Conservation (phyloP, 2,113 vertebrate species). For the Melanocharis versteri region DNA sequence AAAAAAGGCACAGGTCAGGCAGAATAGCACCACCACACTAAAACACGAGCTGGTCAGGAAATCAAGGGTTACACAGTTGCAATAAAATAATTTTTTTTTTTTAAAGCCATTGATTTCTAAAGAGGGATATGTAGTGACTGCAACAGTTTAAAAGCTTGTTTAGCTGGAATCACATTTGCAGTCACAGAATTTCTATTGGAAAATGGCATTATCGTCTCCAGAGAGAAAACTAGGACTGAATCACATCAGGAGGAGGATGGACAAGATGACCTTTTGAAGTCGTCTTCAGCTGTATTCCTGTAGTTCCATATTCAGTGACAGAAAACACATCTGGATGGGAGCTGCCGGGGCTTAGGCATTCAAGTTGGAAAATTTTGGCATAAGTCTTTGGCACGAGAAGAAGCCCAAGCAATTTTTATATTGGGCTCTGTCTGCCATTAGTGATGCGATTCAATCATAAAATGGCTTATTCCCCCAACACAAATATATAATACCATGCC, state of each 20-base stretch:
- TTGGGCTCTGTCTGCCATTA: background rate
- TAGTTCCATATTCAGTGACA: background rate
- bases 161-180: constrained; percentile 18
- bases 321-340: background rate
- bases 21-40: background rate
- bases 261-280: background rate
- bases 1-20: background rate
- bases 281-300: background rate
- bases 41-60: background rate
- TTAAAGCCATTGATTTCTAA: constrained; percentile 4
- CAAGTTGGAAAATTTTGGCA: background rate
- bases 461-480: constrained; percentile 3
- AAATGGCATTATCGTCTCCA: background rate
- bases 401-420: background rate
- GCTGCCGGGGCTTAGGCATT: background rate
- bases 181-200: background rate
- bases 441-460: background rate
- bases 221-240: background rate
- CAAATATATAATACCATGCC: background rate
- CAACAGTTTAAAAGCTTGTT: constrained; percentile 25
- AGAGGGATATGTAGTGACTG: background rate
- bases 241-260: background rate
- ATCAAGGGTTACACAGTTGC: background rate
- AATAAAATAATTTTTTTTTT: background rate
- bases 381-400: background rate